These are phyloP conservation scores for Burhinus bistriatus DNA, from an alignment of 2,113 vertebrate genomes.

Conservation along the genomic window DNA sequence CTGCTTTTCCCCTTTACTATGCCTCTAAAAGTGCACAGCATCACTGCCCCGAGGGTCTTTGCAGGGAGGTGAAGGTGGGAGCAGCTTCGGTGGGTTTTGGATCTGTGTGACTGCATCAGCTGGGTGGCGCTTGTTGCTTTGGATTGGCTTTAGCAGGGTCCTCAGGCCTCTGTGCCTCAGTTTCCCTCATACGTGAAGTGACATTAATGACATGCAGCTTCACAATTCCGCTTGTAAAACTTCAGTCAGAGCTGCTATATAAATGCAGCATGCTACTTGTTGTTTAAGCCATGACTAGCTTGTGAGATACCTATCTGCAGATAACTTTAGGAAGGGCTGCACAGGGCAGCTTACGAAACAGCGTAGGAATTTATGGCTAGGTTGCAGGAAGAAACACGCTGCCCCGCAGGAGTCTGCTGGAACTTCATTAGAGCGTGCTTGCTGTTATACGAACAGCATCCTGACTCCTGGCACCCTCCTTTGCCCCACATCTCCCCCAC, in stretches of 20 bases:
- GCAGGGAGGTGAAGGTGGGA: not conserved
- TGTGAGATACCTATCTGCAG: not conserved
- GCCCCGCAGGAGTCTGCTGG: not conserved
- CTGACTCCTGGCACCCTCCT: not conserved
- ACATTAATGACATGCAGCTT: fast-evolving
- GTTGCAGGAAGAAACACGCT: not conserved
- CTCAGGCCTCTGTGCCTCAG: not conserved
- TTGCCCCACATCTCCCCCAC: not conserved
- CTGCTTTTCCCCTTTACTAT: not conserved
- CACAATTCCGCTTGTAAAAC: not conserved
- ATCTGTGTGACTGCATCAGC: too few relatives aligned
- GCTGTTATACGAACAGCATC: not conserved
- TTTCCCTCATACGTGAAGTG: not conserved
- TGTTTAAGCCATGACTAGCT: not conserved
- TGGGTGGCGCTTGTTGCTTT: not conserved
- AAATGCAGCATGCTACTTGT: fast-evolving
- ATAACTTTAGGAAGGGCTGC: not conserved
- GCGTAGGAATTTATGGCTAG: fast-evolving
- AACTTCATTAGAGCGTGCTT: fast-evolving
- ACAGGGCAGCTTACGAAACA: not conserved
- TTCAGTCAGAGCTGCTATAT: not conserved
- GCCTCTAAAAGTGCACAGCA: not conserved
- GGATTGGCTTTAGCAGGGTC: not conserved
- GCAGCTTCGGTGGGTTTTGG: not conserved
- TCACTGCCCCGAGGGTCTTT: not conserved